These are phyloP conservation scores for Lacerta agilis DNA, from an alignment of 2,797 vertebrate species.

Conservation along the genomic window DNA sequence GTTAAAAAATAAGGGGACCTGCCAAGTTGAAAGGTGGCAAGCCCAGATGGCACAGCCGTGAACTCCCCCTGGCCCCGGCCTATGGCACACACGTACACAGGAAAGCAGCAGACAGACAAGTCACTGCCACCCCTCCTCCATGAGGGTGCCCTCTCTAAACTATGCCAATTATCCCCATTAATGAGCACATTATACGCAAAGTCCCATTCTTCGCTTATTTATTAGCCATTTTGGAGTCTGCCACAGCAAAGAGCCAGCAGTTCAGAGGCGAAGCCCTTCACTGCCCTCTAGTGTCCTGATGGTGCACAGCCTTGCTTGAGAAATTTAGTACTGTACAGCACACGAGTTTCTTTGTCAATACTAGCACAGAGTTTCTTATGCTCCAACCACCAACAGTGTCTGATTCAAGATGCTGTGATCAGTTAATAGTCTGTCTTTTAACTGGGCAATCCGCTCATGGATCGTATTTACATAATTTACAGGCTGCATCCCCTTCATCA, in stretches of 20 bases:
- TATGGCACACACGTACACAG: neutral
- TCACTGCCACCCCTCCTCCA: neutral
- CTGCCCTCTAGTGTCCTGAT: slow-evolving; percentile 26
- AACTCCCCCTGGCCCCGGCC: neutral
- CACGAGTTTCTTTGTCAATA: neutral
- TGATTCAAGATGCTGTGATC: neutral
- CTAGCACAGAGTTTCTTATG: neutral
- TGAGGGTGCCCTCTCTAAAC: slow-evolving; percentile 3
- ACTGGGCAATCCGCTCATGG: neutral
- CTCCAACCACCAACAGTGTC: neutral
- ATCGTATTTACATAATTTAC: neutral
- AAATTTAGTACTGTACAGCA: neutral
- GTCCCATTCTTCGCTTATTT: slow-evolving; percentile 21
- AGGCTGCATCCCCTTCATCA: neutral
- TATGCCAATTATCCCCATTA: slow-evolving; percentile 28
- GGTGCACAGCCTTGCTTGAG: neutral
- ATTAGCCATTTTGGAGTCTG: slow-evolving; percentile 28
- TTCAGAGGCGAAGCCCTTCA: slow-evolving; percentile 14
- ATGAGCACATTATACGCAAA: slow-evolving; percentile 14
- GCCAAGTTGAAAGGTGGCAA: neutral
- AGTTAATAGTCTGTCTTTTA: neutral
- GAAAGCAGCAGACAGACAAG: neutral
- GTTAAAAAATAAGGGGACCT: neutral
- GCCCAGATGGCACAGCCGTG: too few relatives aligned
- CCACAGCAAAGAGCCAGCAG: neutral